Evolutionary conservation across 2,888 invertebrate species (phyloP).

Genomic region (Drosophila subquinaria): DNA sequence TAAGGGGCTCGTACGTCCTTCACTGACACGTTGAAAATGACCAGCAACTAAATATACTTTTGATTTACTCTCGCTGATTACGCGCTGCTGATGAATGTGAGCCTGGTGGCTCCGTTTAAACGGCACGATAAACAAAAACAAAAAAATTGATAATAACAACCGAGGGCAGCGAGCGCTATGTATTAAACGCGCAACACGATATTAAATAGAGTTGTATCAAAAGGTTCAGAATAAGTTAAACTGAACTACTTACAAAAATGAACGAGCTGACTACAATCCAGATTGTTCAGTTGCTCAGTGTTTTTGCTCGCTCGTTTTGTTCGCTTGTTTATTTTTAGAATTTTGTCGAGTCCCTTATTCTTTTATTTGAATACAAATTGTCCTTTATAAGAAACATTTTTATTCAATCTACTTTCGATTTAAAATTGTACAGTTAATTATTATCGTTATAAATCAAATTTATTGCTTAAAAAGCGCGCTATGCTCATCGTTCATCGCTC

Average conservation of each 20-base stretch:
- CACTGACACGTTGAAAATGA: slow-evolving; percentile 7
- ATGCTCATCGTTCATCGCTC: no score
- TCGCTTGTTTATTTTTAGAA: no score
- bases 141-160: slow-evolving; percentile 53
- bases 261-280: no score
- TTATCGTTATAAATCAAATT: no score
- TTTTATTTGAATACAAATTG: no score
- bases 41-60: slow-evolving; percentile 25
- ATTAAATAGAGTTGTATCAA: slow-evolving; percentile 5
- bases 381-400: no score
- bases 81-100: slow-evolving; percentile 14
- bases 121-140: slow-evolving; percentile 57
- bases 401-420: no score
- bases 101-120: slow-evolving; percentile 33
- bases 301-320: no score
- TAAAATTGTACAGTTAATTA: no score
- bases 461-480: no score
- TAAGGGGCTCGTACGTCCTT: slow-evolving; percentile 37
- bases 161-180: slow-evolving; percentile 11
- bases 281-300: no score
- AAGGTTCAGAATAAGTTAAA: neutral
- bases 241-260: neutral
- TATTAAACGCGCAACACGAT: slow-evolving; percentile 52
- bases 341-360: no score
- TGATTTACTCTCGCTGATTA: slow-evolving; percentile 18